These are phyloP conservation scores for Gobionotothen gibberifrons DNA, from an alignment of 2,797 vertebrate species.

Conservation along the genomic window DNA sequence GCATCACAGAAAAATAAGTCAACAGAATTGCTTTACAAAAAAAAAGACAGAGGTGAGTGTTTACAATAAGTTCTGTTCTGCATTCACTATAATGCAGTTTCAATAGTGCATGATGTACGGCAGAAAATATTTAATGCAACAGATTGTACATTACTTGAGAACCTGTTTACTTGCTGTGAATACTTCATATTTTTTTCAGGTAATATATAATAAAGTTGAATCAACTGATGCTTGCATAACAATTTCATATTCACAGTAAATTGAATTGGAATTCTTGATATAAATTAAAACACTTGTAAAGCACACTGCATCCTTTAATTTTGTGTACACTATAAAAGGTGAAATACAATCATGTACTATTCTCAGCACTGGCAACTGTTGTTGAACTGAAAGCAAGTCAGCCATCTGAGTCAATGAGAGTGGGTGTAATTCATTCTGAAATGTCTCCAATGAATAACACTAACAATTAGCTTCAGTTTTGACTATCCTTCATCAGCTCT, in stretches of 20 bases:
- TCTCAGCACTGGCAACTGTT: slow-evolving; percentile 5
- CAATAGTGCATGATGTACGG: slow-evolving; percentile 59
- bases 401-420: background rate
- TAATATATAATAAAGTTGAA: slow-evolving; percentile 23
- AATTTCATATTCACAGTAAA: slow-evolving; percentile 24
- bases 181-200: slow-evolving; percentile 32
- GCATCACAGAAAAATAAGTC: slow-evolving; percentile 46
- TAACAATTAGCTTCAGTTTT: slow-evolving; percentile 21
- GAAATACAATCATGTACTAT: background rate
- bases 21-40: slow-evolving; percentile 19
- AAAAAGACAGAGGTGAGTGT: slow-evolving; percentile 18
- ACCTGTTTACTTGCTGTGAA: slow-evolving; percentile 58
- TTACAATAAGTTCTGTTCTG: slow-evolving; percentile 25
- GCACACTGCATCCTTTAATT: background rate
- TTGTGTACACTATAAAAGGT: background rate
- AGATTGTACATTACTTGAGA: slow-evolving; percentile 46
- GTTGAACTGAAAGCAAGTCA: slow-evolving; percentile 1
- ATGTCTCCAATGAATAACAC: background rate
- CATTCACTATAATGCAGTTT: slow-evolving; percentile 40
- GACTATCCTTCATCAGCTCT: slow-evolving; percentile 27
- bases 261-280: slow-evolving; percentile 52
- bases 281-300: slow-evolving; percentile 67
- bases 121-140: slow-evolving; percentile 41
- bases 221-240: slow-evolving; percentile 44
- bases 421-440: background rate